Evolutionary conservation across 2,888 invertebrate genomes (phyloP), one percentile per base, ranked within the genome.

Genomic region (Macrosoma leucophasiata): DNA sequence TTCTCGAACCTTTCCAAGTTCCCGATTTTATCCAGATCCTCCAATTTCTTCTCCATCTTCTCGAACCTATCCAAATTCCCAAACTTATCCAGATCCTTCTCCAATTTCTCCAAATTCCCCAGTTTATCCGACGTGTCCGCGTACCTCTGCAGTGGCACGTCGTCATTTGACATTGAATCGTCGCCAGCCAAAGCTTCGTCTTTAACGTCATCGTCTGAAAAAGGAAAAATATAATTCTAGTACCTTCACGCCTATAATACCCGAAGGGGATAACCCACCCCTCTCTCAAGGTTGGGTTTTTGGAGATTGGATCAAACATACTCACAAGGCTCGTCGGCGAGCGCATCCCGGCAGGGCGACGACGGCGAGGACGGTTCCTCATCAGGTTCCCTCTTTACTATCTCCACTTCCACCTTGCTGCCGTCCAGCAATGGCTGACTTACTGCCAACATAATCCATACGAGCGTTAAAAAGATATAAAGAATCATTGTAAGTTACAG

Each of bases 161-260:
- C 70, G 3, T 73, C 75, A 9, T 55, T 55, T 0, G 64, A 56
- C 4, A 50, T 55, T 0, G 58, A 57, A 3, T 62, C 58, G 0
- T 60, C 52, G 15, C n/a, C n/a, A n/a, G n/a, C n/a, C n/a, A n/a
- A n/a, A n/a, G 34, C 36, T 2, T 58, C 54, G 0, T 46, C 42
- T 37, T 66, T 67, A 0, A 52, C 21, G 2, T 54, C 40, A 2
- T 55, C 49, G 5, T 58, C 61, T 58, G 33, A 13, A 43, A 50
- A 13, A 17, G 9, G 17, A 26, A 8, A 18, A 5, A 13, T 13
- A n/a, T n/a, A n/a, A n/a, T n/a, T n/a, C n/a, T n/a, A n/a, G n/a
- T n/a, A n/a, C n/a, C n/a, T n/a, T n/a, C n/a, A n/a, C n/a, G n/a
- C n/a, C 6, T 5, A 11, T 31, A 33, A 29, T 39, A 11, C 36